A percentile compares a stretch with the other conserved stretches of the same genome.
Conservation (phyloP, 2,797 vertebrate species). For the Falco novaeseelandiae region DNA sequence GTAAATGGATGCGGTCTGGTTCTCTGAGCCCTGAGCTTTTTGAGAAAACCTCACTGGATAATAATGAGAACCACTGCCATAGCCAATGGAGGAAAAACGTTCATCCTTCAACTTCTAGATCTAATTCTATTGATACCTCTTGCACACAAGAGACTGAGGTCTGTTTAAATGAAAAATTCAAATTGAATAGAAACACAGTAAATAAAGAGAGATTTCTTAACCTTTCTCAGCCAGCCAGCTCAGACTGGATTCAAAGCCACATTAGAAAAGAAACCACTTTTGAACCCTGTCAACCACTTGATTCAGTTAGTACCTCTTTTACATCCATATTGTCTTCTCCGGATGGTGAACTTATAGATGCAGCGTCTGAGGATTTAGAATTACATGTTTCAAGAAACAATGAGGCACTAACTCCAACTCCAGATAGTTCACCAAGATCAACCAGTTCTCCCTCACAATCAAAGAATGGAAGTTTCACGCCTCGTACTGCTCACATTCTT, state of each 20-base stretch:
- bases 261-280: constrained; percentile 77
- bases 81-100: constrained; percentile 76
- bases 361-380: constrained; percentile 84
- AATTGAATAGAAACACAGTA: constrained; percentile 73
- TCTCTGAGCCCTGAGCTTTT: constrained; percentile 88
- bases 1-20: constrained; percentile 75
- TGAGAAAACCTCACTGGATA: constrained; percentile 80
- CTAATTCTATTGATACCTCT: constrained; percentile 78
- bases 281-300: constrained; percentile 81
- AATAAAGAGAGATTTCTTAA: constrained; percentile 84
- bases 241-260: constrained; percentile 87
- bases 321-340: constrained; percentile 78
- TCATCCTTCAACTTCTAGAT: constrained; percentile 75
- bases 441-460: constrained; percentile 90
- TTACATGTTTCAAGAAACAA: constrained; percentile 81
- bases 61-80: constrained; percentile 72
- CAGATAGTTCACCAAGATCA: constrained; percentile 94
- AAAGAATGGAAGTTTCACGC: constrained; percentile 84
- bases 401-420: constrained; percentile 88
- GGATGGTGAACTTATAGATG: constrained; percentile 85
- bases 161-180: constrained; percentile 76
- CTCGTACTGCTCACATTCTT: constrained; percentile 87
- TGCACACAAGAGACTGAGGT: constrained; percentile 67
- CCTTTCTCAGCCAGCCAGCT: constrained; percentile 81
- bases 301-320: constrained; percentile 86